phyloP scores from a whole-genome alignment of 2,797 vertebrate genomes.

The Yasuhikotakia modesta region DNA sequence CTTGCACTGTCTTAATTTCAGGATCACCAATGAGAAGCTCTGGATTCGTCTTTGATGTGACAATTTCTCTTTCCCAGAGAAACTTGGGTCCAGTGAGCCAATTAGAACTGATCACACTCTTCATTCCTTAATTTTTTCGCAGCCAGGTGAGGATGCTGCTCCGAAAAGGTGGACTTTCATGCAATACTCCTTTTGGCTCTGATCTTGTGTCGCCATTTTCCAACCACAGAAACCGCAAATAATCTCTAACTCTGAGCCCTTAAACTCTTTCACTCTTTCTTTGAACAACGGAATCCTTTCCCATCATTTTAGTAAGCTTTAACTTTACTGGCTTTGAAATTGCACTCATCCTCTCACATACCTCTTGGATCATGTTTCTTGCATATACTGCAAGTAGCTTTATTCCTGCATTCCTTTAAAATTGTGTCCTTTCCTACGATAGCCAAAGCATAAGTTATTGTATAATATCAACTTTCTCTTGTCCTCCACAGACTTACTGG shows the following conservation, averaged over 20 bases:
- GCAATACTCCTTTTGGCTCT: slow-evolving; percentile 29
- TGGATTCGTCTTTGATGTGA: background rate
- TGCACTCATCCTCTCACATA: slow-evolving; percentile 13
- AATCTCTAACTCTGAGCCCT: slow-evolving; percentile 39
- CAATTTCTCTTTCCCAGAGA: slow-evolving; percentile 42
- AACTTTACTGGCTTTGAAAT: slow-evolving; percentile 45
- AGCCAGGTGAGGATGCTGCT: slow-evolving; percentile 38
- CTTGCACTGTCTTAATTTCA: slow-evolving; percentile 37
- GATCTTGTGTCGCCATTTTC: slow-evolving; percentile 26
- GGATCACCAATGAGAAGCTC: slow-evolving; percentile 49
- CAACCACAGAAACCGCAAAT: slow-evolving; percentile 25
- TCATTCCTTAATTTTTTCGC: slow-evolving; percentile 30
- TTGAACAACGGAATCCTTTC: slow-evolving; percentile 25
- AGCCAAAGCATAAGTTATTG: slow-evolving; percentile 2
- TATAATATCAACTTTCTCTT: slow-evolving; percentile 1
- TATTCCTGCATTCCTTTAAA: slow-evolving; percentile 15
- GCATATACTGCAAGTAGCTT: slow-evolving; percentile 23
- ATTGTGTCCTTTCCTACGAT: slow-evolving; percentile 3
- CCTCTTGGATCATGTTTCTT: slow-evolving; percentile 35
- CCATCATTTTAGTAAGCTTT: slow-evolving; percentile 51
- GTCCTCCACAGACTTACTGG: background rate
- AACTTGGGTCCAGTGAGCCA: slow-evolving; percentile 53
- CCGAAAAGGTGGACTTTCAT: slow-evolving; percentile 41
- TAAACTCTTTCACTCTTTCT: slow-evolving; percentile 39
- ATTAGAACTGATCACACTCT: slow-evolving; percentile 12